Conservation (phyloP, 2,888 invertebrate species). For the Apoderus coryli region DNA sequence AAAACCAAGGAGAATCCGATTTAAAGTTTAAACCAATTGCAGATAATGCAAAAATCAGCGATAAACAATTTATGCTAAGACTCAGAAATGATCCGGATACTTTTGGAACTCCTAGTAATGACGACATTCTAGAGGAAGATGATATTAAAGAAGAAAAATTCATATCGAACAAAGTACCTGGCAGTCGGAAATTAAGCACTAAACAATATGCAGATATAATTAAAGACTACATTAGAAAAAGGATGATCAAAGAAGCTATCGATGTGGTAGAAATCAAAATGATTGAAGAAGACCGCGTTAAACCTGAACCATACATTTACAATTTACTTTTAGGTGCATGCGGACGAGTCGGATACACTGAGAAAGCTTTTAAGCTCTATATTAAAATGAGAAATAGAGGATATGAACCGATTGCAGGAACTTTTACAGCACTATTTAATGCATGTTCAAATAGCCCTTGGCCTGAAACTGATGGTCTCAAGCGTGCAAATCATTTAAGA, state of each 20-base stretch:
- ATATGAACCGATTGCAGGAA: conserved; percentile 50
- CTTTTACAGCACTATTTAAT: conserved; percentile 77
- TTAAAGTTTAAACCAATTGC: too few species aligned
- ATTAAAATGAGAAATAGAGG: conserved; percentile 69
- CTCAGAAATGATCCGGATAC: conserved; percentile 39
- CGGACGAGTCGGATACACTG: conserved; percentile 69
- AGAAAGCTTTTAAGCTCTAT: conserved; percentile 72
- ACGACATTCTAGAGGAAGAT: conserved; percentile 29
- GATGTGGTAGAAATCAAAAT: conserved; percentile 63
- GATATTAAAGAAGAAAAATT: conserved; percentile 47
- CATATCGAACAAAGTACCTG: conserved; percentile 35
- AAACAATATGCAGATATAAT: conserved; percentile 58
- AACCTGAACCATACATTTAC: conserved; percentile 67
- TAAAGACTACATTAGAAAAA: conserved; percentile 46
- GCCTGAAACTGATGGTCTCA: conserved; percentile 46
- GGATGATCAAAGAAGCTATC: conserved; percentile 61
- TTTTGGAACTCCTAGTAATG: conserved; percentile 37
- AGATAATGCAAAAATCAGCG: conserved; percentile 13
- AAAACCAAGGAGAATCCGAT: too few species aligned
- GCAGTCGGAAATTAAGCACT: conserved; percentile 38
- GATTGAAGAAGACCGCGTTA: conserved; percentile 60
- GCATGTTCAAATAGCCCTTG: conserved; percentile 73
- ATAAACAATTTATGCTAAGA: conserved; percentile 26
- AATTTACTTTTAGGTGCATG: conserved; percentile 72
- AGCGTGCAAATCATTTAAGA: conserved; percentile 49